phyloP scores from a whole-genome alignment of 2,113 vertebrate genomes.

The Hemibates koningsi region DNA sequence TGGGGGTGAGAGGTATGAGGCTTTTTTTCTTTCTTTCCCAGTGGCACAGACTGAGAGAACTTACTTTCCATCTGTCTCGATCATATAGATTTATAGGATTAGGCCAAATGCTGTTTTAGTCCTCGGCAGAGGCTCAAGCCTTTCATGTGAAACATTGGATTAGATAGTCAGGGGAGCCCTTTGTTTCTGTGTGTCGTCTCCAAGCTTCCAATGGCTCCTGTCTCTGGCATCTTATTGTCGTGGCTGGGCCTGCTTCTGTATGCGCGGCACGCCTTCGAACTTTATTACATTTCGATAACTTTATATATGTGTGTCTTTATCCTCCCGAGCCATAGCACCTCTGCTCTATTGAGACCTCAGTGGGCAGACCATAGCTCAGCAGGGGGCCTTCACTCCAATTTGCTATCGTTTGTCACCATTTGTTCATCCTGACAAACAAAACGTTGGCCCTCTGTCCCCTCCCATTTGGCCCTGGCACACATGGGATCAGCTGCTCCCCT shows the following conservation, averaged over 20 bases:
- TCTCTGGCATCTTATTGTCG: slow-evolving; percentile 14
- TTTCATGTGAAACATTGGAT: slow-evolving; percentile 64
- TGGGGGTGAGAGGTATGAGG: neutral
- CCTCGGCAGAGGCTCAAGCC: slow-evolving; percentile 29
- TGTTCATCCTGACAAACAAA: slow-evolving; percentile 61
- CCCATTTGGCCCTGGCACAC: slow-evolving; percentile 34
- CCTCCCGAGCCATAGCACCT: slow-evolving; percentile 31
- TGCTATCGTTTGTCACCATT: slow-evolving; percentile 74
- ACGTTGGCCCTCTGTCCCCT: slow-evolving; percentile 38
- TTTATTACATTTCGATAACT: slow-evolving; percentile 55
- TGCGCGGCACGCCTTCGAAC: slow-evolving; percentile 37
- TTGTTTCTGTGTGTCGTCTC: slow-evolving; percentile 1
- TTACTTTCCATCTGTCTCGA: slow-evolving; percentile 61
- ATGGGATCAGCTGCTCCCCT: slow-evolving; percentile 41
- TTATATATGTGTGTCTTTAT: slow-evolving; percentile 32
- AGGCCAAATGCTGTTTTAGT: slow-evolving; percentile 42
- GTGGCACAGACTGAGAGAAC: slow-evolving; percentile 23
- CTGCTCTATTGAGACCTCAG: slow-evolving; percentile 40
- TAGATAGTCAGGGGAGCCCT: slow-evolving; percentile 30
- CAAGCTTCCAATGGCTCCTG: slow-evolving; percentile 7
- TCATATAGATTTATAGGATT: slow-evolving; percentile 64
- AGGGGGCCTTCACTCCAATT: slow-evolving; percentile 72
- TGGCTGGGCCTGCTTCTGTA: slow-evolving; percentile 2
- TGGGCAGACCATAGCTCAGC: slow-evolving; percentile 60
- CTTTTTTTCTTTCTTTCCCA: neutral